phyloP scores from a whole-genome alignment of 2,888 invertebrate genomes.

The Eristalinus sepulchralis region DNA sequence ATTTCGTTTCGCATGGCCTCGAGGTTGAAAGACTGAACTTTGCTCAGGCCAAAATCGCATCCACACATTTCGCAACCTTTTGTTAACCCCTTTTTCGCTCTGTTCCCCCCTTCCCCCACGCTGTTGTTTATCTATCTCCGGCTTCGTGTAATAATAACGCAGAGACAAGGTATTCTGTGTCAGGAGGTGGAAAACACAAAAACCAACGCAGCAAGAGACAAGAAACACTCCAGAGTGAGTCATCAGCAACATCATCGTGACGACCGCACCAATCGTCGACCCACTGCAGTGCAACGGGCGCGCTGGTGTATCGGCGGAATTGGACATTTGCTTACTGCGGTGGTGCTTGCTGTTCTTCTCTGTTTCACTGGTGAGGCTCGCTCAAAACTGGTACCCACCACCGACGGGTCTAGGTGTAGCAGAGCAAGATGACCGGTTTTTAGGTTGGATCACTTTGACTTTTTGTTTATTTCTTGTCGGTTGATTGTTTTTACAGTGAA shows the following conservation, averaged over 20 bases:
- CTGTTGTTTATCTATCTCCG: constrained; percentile 29
- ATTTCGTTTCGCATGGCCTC: not conserved
- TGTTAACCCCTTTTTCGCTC: constrained; percentile 36
- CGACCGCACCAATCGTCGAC: constrained; percentile 1
- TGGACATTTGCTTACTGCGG: constrained; percentile 14
- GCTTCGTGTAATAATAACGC: constrained; percentile 14
- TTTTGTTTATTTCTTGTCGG: constrained; percentile 17
- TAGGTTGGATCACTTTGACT: constrained; percentile 27
- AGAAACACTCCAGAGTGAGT: constrained; percentile 40
- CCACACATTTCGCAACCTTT: constrained; percentile 44
- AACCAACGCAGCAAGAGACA: constrained; percentile 10
- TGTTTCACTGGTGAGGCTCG: not conserved
- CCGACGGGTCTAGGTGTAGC: not conserved
- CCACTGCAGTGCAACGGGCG: constrained; percentile 1
- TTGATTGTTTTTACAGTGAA: not conserved
- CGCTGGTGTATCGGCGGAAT: constrained; percentile 4
- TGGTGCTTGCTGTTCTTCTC: constrained; percentile 27
- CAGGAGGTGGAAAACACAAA: constrained; percentile 41
- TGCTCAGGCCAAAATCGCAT: constrained; percentile 10
- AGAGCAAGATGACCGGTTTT: constrained; percentile 37
- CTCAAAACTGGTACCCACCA: not conserved
- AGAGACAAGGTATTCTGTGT: constrained; percentile 38
- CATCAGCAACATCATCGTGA: constrained; percentile 29
- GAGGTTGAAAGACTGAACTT: constrained; percentile 26
- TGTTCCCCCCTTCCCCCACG: constrained; percentile 7